These are phyloP conservation scores for Cephus rjabovi DNA, from an alignment of 2,888 invertebrate genomes.

Conservation along the genomic window DNA sequence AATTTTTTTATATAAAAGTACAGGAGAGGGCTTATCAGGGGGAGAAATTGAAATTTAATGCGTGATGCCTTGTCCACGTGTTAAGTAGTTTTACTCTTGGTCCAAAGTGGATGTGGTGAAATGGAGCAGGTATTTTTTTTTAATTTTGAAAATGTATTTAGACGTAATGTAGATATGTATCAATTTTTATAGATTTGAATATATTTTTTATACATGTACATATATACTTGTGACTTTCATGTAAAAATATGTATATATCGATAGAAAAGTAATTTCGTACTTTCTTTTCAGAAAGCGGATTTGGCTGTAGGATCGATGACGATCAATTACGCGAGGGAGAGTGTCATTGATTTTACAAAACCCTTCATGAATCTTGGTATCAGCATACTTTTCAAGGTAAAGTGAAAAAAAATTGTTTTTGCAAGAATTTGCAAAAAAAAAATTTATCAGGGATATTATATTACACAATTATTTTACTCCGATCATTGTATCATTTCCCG, in stretches of 20 bases:
- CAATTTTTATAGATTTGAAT: not conserved
- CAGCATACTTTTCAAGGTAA: constrained; percentile 85
- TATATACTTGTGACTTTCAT: not conserved
- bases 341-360: constrained; percentile 91
- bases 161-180: not conserved
- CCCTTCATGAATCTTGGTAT: constrained; percentile 94
- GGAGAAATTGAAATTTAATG: not conserved
- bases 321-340: constrained; percentile 88
- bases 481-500: not conserved
- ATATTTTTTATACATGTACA: not conserved
- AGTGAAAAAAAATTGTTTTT: constrained; percentile 10
- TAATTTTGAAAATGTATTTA: not conserved
- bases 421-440: not conserved
- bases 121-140: not conserved
- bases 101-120: not conserved
- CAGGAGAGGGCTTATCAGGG: too few relatives aligned
- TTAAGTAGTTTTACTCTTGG: not conserved
- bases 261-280: too few relatives aligned
- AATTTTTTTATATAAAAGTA: too few relatives aligned
- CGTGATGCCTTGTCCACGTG: not conserved
- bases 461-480: too few relatives aligned
- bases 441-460: too few relatives aligned
- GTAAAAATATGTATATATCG: too few relatives aligned
- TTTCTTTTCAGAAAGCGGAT: constrained; percentile 79
- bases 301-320: constrained; percentile 91